Percentiles rank a stretch among this genome's conserved stretches.
Evolutionary conservation across 2,797 vertebrate genomes (phyloP).

Genomic region (Hirundo rustica): DNA sequence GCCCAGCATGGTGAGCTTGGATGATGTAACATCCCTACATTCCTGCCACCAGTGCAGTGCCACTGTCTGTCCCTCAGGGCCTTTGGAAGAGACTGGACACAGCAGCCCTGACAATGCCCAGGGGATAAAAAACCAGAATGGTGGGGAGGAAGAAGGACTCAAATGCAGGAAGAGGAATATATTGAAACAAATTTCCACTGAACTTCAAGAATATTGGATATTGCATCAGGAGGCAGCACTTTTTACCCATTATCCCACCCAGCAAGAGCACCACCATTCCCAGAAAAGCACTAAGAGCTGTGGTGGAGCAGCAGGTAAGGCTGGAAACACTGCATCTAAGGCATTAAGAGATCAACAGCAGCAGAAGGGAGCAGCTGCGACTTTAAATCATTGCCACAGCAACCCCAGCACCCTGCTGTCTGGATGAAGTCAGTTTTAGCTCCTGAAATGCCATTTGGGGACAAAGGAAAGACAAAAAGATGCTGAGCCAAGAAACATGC

Average conservation of each 20-base stretch:
- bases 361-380: not conserved
- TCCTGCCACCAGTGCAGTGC: not conserved
- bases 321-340: not conserved
- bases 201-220: not conserved
- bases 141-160: not conserved
- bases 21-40: not conserved
- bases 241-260: not conserved
- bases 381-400: not conserved
- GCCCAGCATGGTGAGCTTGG: not conserved
- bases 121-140: not conserved
- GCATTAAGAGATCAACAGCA: not conserved
- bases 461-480: not conserved
- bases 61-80: not conserved
- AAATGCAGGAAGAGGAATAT: not conserved
- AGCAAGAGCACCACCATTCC: not conserved
- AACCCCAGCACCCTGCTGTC: not conserved
- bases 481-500: not conserved
- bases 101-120: not conserved
- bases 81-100: not conserved
- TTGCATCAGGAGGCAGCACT: not conserved
- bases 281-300: not conserved
- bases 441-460: not conserved
- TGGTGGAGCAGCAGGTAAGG: not conserved
- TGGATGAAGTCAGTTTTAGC: not conserved
- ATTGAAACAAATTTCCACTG: not conserved